Percentiles rank a stretch among this genome's conserved stretches.
phyloP scores from a whole-genome alignment of 1,140 invertebrate genomes.

The Sitobion miscanthi region DNA sequence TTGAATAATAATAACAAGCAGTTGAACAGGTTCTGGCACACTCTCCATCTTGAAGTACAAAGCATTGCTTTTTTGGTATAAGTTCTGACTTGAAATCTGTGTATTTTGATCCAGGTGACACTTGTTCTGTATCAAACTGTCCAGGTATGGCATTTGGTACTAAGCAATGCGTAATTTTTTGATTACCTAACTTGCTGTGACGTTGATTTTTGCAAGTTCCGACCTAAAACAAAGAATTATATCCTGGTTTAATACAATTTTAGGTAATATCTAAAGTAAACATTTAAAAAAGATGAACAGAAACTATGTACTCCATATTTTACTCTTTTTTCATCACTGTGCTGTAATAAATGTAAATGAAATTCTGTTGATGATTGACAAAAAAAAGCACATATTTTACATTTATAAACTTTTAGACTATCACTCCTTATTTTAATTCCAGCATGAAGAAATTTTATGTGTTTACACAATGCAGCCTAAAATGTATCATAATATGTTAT shows the following conservation, averaged over 20 bases:
- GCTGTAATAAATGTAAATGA: conserved; percentile 79
- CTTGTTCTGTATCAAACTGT: no score
- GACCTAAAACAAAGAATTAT: conserved; percentile 63
- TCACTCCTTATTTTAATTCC: conserved; percentile 71
- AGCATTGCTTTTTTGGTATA: conserved; percentile 66
- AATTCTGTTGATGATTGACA: conserved; percentile 74
- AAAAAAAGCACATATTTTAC: conserved; percentile 75
- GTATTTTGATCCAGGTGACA: conserved; percentile 48
- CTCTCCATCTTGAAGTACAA: conserved; percentile 64
- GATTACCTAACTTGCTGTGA: no score
- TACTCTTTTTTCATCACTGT: conserved; percentile 82
- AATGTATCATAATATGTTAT: neutral
- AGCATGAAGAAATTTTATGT: conserved; percentile 83
- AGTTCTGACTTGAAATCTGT: conserved; percentile 66
- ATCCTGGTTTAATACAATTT: neutral
- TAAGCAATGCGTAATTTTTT: no score
- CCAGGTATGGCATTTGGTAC: no score
- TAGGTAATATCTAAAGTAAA: no score
- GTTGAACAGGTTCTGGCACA: conserved; percentile 27
- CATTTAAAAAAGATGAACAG: neutral
- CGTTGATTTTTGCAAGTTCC: no score
- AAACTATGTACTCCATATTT: conserved; percentile 69
- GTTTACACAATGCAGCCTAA: conserved; percentile 77
- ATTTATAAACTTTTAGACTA: conserved; percentile 69
- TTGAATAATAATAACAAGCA: conserved; percentile 58